Evolutionary conservation across 2,113 vertebrate species (phyloP).

Genomic region (Myotis yumanensis): DNA sequence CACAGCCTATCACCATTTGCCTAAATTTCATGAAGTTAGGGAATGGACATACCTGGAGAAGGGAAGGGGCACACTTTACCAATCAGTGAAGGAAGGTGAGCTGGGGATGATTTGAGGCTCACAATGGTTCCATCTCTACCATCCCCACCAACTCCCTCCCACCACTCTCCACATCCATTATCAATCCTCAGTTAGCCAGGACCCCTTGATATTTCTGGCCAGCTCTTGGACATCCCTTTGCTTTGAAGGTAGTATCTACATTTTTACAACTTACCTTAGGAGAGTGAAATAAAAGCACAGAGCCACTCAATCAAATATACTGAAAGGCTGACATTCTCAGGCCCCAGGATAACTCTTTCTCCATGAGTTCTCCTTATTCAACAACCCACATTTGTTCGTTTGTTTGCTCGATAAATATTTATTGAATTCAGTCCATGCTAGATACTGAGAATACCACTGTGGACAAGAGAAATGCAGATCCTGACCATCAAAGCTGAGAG

Average conservation of each 20-base stretch:
- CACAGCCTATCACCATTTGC: background rate
- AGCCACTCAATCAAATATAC: background rate
- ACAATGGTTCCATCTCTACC: background rate
- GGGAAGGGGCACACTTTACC: rapidly evolving
- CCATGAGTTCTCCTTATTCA: background rate
- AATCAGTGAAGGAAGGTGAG: background rate
- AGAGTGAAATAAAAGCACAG: slow-evolving; percentile 15
- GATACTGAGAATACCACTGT: background rate
- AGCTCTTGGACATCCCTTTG: background rate
- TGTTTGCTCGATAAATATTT: slow-evolving; percentile 30
- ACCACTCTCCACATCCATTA: background rate
- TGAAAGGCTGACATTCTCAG: background rate
- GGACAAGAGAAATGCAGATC: background rate
- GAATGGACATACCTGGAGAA: background rate
- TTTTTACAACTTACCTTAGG: background rate
- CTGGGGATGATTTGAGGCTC: background rate
- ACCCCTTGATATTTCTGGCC: background rate
- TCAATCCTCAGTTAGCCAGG: background rate
- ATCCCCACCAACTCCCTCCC: background rate
- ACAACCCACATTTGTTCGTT: background rate
- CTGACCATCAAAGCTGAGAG: background rate
- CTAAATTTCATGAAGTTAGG: background rate
- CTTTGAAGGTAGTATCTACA: background rate
- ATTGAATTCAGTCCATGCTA: background rate
- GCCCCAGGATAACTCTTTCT: background rate